Evolutionary conservation across 1,140 invertebrate species (phyloP).

Genomic region (Thrips palmi): DNA sequence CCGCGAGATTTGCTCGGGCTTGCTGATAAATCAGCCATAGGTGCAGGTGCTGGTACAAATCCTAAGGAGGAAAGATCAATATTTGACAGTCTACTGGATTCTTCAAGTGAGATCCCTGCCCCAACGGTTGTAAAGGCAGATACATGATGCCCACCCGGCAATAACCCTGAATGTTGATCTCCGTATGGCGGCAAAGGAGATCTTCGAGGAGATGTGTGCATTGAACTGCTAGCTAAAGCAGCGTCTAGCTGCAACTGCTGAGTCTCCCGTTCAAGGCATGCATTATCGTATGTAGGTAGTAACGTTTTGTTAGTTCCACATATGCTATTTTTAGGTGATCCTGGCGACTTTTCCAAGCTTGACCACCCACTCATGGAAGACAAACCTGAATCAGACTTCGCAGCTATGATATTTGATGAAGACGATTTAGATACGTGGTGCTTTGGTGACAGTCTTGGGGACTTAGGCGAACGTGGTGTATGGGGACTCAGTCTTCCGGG

Average conservation of each 20-base stretch:
- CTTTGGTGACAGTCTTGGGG: conserved; percentile 52
- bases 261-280: neutral
- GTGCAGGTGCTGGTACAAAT: conserved; percentile 30
- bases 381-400: conserved; percentile 64
- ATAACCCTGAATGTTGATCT: no score
- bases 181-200: no score
- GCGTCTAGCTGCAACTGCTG: no score
- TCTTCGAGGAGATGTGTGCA: no score
- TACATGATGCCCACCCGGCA: conserved; percentile 25
- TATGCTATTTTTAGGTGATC: conserved; percentile 47
- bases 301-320: conserved; percentile 4
- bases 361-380: conserved; percentile 69
- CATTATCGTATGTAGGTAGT: neutral
- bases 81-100: no score
- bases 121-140: conserved; percentile 28
- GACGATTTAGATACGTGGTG: conserved; percentile 40
- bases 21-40: conserved; percentile 24
- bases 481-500: conserved; percentile 39
- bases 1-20: conserved; percentile 17
- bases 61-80: no score
- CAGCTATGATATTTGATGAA: conserved; percentile 37
- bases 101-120: no score
- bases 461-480: conserved; percentile 44
- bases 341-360: conserved; percentile 63
- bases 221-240: no score